These are phyloP conservation scores for Melinaea marsaeus DNA, from an alignment of 2,888 invertebrate genomes.

Conservation along the genomic window DNA sequence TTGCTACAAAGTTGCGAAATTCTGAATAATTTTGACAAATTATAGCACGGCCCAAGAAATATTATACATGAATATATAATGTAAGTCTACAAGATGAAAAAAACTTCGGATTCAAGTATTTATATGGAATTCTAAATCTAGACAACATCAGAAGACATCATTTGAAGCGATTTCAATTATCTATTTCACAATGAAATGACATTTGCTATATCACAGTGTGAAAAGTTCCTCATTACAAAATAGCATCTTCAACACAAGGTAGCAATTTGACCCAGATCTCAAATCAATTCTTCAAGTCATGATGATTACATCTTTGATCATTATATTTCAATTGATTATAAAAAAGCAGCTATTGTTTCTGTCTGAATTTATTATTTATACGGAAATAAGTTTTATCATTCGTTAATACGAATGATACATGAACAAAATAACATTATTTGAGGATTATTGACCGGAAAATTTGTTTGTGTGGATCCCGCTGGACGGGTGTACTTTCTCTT, in stretches of 20 bases:
- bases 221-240: constrained; percentile 24
- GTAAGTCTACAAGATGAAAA: no score
- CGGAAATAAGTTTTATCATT: not conserved
- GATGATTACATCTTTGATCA: constrained; percentile 22
- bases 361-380: not conserved
- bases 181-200: constrained; percentile 21
- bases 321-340: constrained; percentile 11
- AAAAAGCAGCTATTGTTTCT: constrained; percentile 10
- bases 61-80: no score
- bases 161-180: not conserved
- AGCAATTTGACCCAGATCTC: constrained; percentile 27
- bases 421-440: not conserved
- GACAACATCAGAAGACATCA: no score
- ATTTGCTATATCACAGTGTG: constrained; percentile 12
- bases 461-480: constrained; percentile 29
- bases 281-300: constrained; percentile 23
- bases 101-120: no score
- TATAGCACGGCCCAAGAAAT: no score
- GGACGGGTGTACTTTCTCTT: constrained; percentile 38
- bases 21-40: no score
- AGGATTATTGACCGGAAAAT: constrained; percentile 30
- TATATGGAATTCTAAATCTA: no score
- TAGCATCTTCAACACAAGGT: constrained; percentile 22
- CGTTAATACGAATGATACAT: no score
- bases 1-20: no score